Base-by-base conservation (phyloP, 2,888 invertebrate genomes). In the Leucoma salicis region DNA sequence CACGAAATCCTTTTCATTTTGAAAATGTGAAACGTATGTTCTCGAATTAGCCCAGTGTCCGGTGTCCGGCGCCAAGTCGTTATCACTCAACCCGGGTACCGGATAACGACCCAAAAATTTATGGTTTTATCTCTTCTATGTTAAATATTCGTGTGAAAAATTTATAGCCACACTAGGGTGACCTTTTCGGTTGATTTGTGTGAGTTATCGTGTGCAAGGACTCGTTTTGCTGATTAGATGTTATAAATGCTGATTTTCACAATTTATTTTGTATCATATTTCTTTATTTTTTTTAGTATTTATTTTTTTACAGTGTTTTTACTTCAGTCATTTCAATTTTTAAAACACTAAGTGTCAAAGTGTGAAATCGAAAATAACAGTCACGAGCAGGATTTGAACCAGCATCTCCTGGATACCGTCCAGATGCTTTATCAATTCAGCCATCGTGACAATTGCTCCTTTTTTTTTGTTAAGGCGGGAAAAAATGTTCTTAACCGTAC, bases 91-190 rank as follows among this genome's bases (percentile, higher is more conserved):
- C 35, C 59, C 37, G 35, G 24, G 15, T 10, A 31, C 27, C 38
- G 53, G 46, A 49, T 57, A 50, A 47, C 49, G 53, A 49, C 34
- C 48, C 13, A 21, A 16, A 35, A 46, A 62, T 63, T 59, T 62
- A 63, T 59, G 42, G 48, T 42, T 52, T 49, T 53, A 51, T 53
- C 48, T 58, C 49, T 31, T 47, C 55, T 49, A 52, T 55, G 54
- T 62, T 58, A 52, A 57, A 57, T 57, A 57, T 57, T 57, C 44
- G 53, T 15, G 35, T 11, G 31, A 37, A 42, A 46, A 59, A 57
- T 61, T 61, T 61, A 57, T 60, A 27, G 49, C 25, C 11, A 3
- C 12, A 28, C 33, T 27, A 14, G 35, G 31, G 31, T 18, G 34
- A 42, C 27, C 25, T 39, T 57, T 57, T 40, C 33, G 10, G 15